Evolutionary conservation across 2,888 invertebrate species (phyloP), one percentile per base, ranked within the genome.

Genomic region (Antheraea assamensis): DNA sequence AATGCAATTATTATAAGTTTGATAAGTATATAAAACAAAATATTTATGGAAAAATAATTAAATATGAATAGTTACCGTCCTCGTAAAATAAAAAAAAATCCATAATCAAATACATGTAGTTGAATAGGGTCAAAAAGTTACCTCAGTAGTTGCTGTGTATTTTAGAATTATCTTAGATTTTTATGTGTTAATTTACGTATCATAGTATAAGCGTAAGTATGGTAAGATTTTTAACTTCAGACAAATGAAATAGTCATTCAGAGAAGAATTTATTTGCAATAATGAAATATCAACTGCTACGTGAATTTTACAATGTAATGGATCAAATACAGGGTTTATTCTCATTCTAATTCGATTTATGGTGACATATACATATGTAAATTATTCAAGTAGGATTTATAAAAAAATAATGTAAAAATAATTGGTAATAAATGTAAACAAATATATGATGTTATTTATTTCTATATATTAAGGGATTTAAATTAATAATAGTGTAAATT

Each of bases 311-410:
- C n/a, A 3, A 30, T 64, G 17, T 71, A 77, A 78, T 83, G 86
- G 85, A 85, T 85, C 86, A 76, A 75, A 85, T 84, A 85, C 85
- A 85, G 86, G 85, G 86, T 85, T 82, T 78, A 81, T 81, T 79
- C 76, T 75, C 71, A 74, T 64, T 30, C 75, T 80, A 80, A 82
- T 64, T 82, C 80, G 78, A 79, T 79, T 74, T n/a, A 58, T 10
- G 19, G 24, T 58, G 61, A 74, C 73, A 74, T 71, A 55, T 47
- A 73, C 47, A n/a, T n/a, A n/a, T 73, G 49, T 64, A 61, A 71
- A 30, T 30, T 27, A 64, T 68, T 68, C 35, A 21, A 21, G 21
- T 68, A 68, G 35, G 35, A 5, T 35, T 68, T 35, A 21, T 21
- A 68, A 68, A 10, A 15, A 35, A n/a, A 35, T 35, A 30, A n/a